Evolutionary conservation across 2,888 invertebrate species (phyloP), one percentile per base, ranked within the genome.

Genomic region (Ophioninae sp.): DNA sequence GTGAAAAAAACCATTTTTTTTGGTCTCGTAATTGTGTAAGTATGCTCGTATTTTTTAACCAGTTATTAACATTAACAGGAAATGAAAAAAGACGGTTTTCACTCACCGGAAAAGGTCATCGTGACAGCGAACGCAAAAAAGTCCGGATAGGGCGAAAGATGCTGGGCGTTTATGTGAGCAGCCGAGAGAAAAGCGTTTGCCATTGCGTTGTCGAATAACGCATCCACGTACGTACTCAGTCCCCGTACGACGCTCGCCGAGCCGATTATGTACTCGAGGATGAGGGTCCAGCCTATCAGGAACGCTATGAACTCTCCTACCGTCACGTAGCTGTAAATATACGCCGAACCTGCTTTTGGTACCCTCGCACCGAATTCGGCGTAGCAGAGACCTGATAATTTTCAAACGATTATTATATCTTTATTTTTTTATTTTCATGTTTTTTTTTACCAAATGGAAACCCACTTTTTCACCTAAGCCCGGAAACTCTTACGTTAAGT

Each of bases 271-370:
- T 98, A 97, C 92, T 98, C 98, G 72, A 98, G 93, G 87, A 98
- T 97, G 73, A 98, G 95, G 93, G 98, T 98, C 98, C 98, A 98
- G 22, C 98, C 98, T 88, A 98, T 98, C 68, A 97, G 94, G 92
- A 98, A 98, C 0, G 98, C 98, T 79, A 97, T 95, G 90, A 98
- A 96, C 93, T 98, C 98, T 0, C 98, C 98, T 79, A 98, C 96
- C 73, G 97, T 97, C 22, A 98, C 98, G 92, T 98, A 98, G 91
- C 97, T 98, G 94, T 98, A 98, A 7, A 98, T 95, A 90, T 98
- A 98, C 0, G 98, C 98, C 0, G 98, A 98, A 6, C 98, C 98
- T 0, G 98, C 98, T 90, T 96, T 96, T 0, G 98, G 98, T 0
- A 98, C 97, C 82, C 97, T 94, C 0, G 97, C 97, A 0, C 97